phyloP scores from a whole-genome alignment of 2,113 vertebrate species.

The Psephotus haematonotus region DNA sequence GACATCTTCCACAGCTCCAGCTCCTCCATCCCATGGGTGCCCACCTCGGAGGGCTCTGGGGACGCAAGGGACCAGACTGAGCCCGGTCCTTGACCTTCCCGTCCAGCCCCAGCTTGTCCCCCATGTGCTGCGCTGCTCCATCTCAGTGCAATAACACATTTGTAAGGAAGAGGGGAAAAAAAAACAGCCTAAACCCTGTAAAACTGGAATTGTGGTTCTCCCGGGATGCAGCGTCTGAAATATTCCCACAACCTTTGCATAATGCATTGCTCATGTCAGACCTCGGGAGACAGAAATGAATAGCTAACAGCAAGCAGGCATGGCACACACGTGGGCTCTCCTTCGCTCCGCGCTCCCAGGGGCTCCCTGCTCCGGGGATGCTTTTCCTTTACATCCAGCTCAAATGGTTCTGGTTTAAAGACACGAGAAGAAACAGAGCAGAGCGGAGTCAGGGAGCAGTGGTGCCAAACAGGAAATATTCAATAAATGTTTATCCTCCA shows the following conservation, averaged over 20 bases:
- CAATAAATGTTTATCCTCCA: constrained; percentile 39
- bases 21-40: not conserved
- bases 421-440: constrained; percentile 13
- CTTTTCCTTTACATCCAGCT: constrained; percentile 41
- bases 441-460: not conserved
- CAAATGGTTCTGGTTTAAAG: constrained; percentile 14
- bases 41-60: not conserved
- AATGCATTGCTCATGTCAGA: constrained; percentile 66
- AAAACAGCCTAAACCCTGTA: constrained; percentile 27
- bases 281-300: constrained; percentile 60
- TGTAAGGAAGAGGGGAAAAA: not conserved
- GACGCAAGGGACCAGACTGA: rapidly evolving
- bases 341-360: not conserved
- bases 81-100: not conserved
- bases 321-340: constrained; percentile 62
- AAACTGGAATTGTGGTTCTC: constrained; percentile 60
- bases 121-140: rapidly evolving
- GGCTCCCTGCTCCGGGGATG: not conserved
- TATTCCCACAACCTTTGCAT: constrained; percentile 72
- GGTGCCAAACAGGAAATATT: constrained; percentile 62
- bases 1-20: not conserved
- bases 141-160: constrained; percentile 21
- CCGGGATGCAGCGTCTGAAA: constrained; percentile 54
- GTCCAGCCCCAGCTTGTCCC: not conserved
- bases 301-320: constrained; percentile 64